A percentile compares a stretch with the other conserved stretches of the same genome.
phyloP scores from a whole-genome alignment of 2,113 vertebrate species.

The Leucoraja erinaceus region DNA sequence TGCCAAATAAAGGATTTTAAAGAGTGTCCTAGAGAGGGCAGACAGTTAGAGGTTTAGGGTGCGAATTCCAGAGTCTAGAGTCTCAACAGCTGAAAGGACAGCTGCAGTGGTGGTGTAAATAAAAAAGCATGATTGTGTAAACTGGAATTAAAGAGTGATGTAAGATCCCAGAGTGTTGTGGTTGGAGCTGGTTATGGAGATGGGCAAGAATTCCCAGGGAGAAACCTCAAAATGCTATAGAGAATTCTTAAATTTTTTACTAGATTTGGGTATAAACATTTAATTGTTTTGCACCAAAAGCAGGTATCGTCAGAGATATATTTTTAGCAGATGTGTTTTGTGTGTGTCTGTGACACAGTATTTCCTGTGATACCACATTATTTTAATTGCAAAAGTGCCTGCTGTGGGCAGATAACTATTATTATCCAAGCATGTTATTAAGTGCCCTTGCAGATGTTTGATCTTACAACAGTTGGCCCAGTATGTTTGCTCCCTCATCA shows the following conservation, averaged over 20 bases:
- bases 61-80: background rate
- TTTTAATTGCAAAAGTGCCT: background rate
- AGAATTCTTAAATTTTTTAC: background rate
- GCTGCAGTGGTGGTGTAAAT: background rate
- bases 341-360: background rate
- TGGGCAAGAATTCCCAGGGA: background rate
- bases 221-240: background rate
- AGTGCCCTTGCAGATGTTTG: constrained; percentile 9
- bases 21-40: too few relatives aligned
- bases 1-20: background rate
- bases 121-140: background rate
- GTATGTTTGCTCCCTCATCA: background rate
- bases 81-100: background rate
- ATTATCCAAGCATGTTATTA: background rate
- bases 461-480: background rate
- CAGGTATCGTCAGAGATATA: background rate
- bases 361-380: constrained; percentile 13
- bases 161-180: background rate
- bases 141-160: background rate
- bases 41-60: background rate
- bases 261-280: background rate
- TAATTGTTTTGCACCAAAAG: background rate
- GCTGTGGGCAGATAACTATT: background rate
- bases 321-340: background rate
- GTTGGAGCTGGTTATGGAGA: background rate